Conservation (phyloP, 1,140 invertebrate genomes). For the Ditylenchus dipsaci region DNA sequence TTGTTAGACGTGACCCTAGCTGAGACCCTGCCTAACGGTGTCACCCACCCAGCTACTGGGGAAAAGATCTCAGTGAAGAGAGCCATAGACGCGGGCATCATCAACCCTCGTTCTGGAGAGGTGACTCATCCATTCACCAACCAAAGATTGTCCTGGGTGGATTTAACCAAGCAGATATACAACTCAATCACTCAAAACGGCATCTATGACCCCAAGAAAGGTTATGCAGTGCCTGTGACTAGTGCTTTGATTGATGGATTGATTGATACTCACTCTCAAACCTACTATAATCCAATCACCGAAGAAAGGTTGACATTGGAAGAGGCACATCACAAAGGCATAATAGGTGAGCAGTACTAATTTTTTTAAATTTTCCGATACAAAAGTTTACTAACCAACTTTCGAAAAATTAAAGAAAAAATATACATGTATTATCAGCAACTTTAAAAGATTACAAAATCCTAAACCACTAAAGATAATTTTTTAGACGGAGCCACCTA, state of each 20-base stretch:
- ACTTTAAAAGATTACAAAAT: too few relatives aligned
- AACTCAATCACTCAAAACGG: constrained; percentile 53
- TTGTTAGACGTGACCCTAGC: constrained; percentile 57
- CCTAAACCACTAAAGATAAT: too few relatives aligned
- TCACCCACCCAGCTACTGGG: constrained; percentile 56
- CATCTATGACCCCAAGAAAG: constrained; percentile 68
- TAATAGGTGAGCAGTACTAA: too few relatives aligned
- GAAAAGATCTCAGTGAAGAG: constrained; percentile 72
- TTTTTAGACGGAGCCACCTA: constrained; percentile 80
- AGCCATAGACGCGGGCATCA: constrained; percentile 73
- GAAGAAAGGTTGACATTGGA: constrained; percentile 68
- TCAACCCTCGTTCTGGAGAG: constrained; percentile 79
- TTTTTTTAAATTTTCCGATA: too few relatives aligned
- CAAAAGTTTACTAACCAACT: too few relatives aligned
- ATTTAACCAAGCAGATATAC: constrained; percentile 55
- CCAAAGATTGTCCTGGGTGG: constrained; percentile 51
- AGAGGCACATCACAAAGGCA: constrained; percentile 76
- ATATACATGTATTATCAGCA: too few relatives aligned
- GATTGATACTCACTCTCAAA: constrained; percentile 77
- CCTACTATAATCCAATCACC: constrained; percentile 76
- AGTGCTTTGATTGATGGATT: constrained; percentile 80
- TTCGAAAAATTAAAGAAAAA: too few relatives aligned
- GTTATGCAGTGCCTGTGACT: constrained; percentile 73
- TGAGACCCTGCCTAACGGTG: constrained; percentile 52
- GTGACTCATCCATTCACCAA: constrained; percentile 61